Evolutionary conservation across 2,797 vertebrate genomes (phyloP).

Genomic region (Pantherophis alleghaniensis): DNA sequence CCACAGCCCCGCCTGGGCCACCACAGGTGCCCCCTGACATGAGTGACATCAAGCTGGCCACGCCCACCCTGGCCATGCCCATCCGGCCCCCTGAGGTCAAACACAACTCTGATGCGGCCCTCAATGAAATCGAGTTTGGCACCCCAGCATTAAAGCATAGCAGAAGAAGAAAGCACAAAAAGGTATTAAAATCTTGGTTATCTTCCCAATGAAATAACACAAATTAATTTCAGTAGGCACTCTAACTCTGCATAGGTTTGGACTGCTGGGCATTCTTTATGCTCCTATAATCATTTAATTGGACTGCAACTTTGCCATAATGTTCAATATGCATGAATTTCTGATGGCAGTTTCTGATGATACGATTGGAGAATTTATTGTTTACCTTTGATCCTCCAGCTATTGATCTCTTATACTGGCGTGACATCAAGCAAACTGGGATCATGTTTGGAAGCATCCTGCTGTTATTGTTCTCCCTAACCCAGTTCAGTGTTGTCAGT

Average conservation of each 20-base stretch:
- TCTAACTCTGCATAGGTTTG: not conserved
- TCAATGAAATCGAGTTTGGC: no score
- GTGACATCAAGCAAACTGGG: conserved; percentile 93
- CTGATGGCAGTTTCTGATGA: rapidly evolving
- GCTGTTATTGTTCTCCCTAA: conserved; percentile 96
- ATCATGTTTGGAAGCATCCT: conserved; percentile 92
- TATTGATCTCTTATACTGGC: conserved; percentile 97
- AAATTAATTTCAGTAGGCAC: not conserved
- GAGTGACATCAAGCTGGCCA: no score
- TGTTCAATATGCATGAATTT: rapidly evolving
- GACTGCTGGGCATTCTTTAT: not conserved
- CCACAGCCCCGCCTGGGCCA: no score
- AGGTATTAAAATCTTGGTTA: not conserved
- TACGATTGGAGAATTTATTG: not conserved
- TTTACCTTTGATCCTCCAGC: conserved; percentile 71
- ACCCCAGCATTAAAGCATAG: not conserved
- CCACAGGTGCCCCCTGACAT: no score
- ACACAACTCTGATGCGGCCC: no score
- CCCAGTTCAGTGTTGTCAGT: conserved; percentile 98
- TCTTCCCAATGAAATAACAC: not conserved
- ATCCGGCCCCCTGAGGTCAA: no score
- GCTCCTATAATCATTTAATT: not conserved
- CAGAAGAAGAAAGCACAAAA: not conserved
- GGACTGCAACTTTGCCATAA: not conserved
- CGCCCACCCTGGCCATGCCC: no score